Conservation (phyloP, 2,797 vertebrate species). For the Spinus olivaceus region DNA sequence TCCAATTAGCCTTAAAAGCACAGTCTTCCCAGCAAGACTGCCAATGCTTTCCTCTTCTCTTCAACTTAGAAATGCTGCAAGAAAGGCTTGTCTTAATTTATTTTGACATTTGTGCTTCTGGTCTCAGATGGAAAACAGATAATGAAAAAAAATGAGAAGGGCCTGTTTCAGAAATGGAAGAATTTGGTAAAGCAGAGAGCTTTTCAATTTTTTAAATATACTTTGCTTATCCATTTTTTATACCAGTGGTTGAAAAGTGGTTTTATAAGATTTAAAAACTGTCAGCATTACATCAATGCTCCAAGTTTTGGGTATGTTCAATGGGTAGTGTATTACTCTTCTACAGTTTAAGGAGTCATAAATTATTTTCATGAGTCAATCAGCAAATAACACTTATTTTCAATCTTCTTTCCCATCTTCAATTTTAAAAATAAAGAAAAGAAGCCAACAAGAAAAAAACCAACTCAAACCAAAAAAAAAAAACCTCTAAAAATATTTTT, state of each 20-base stretch:
- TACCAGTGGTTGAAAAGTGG: not conserved
- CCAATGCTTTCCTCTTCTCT: not conserved
- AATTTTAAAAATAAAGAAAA: not conserved
- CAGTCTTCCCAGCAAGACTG: not conserved
- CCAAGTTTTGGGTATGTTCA: not conserved
- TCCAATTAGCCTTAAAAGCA: not conserved
- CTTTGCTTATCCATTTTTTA: not conserved
- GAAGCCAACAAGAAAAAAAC: fast-evolving
- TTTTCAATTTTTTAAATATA: not conserved
- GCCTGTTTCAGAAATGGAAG: not conserved
- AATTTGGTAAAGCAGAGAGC: not conserved
- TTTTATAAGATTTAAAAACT: not conserved
- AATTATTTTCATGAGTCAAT: not conserved
- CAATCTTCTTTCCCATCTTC: not conserved
- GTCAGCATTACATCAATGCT: not conserved
- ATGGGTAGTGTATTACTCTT: not conserved
- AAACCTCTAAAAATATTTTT: not conserved
- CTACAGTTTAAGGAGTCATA: not conserved
- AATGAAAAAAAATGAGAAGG: not conserved
- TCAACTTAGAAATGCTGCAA: not conserved
- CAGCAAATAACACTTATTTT: not conserved
- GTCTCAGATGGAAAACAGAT: not conserved
- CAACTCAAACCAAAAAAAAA: not conserved
- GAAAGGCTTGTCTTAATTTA: not conserved
- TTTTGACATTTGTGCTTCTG: not conserved